A percentile compares a stretch with the other conserved stretches of the same genome.
phyloP scores from a whole-genome alignment of 2,113 vertebrate genomes.

The Caracal caracal region DNA sequence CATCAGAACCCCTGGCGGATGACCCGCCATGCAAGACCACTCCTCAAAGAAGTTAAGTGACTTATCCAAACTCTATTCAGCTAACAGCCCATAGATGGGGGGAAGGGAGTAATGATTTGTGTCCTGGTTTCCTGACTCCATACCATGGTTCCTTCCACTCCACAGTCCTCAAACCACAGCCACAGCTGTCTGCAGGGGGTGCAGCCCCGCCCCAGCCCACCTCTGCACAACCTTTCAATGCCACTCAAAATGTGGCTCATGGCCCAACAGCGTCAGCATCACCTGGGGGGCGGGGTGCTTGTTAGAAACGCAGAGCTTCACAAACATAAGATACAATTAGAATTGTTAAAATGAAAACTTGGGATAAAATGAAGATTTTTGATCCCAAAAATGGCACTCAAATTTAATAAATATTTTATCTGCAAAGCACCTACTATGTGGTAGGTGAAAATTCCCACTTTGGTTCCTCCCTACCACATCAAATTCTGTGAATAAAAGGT shows the following conservation, averaged over 20 bases:
- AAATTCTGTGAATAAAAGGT: background rate
- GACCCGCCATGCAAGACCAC: background rate
- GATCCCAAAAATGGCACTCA: background rate
- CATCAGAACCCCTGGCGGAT: background rate
- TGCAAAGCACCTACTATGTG: background rate
- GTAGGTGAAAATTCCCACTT: background rate
- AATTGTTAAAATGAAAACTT: background rate
- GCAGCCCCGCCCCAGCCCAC: background rate
- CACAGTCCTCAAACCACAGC: background rate
- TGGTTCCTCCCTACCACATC: background rate
- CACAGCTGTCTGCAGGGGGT: background rate
- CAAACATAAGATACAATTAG: background rate
- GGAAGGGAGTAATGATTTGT: background rate
- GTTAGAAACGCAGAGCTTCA: background rate
- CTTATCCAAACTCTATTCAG: background rate
- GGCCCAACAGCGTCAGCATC: background rate
- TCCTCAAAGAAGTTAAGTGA: background rate
- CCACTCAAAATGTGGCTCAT: background rate
- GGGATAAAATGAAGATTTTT: background rate
- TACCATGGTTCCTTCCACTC: background rate
- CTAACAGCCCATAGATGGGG: background rate
- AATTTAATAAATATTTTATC: constrained; percentile 5
- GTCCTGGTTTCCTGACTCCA: constrained; percentile 6
- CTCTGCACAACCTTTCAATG: background rate
- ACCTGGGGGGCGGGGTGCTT: background rate